Evolutionary conservation across 2,888 invertebrate genomes (phyloP).

Genomic region (Lasioglossum morio): DNA sequence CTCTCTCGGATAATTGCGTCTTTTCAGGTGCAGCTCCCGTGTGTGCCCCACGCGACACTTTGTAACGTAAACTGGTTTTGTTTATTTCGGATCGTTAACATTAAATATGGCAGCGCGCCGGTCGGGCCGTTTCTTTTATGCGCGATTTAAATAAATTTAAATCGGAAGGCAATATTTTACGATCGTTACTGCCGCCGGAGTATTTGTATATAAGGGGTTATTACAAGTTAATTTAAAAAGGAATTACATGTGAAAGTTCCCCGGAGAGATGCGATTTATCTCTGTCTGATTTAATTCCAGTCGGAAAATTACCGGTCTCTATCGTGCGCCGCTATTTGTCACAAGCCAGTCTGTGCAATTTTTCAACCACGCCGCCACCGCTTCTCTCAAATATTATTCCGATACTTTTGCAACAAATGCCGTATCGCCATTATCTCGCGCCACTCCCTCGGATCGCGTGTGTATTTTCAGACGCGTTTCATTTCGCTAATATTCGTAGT

Average conservation of each 20-base stretch:
- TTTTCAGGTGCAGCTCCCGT: slow-evolving; percentile 38
- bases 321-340: slow-evolving; percentile 1
- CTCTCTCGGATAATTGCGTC: slow-evolving; percentile 33
- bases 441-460: neutral
- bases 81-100: slow-evolving; percentile 50
- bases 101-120: slow-evolving; percentile 31
- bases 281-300: slow-evolving; percentile 22
- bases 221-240: slow-evolving; percentile 29
- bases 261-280: slow-evolving; percentile 18
- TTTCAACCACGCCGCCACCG: neutral
- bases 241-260: slow-evolving; percentile 16
- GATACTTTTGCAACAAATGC: neutral
- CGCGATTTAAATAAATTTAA: slow-evolving; percentile 54
- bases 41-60: slow-evolving; percentile 29
- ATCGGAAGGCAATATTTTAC: slow-evolving; percentile 36
- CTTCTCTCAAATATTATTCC: neutral
- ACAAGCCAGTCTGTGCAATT: neutral
- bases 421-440: neutral
- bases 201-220: slow-evolving; percentile 36
- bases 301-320: slow-evolving; percentile 22
- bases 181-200: slow-evolving; percentile 13
- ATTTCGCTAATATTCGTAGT: neutral
- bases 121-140: slow-evolving; percentile 15
- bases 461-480: neutral
- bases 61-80: slow-evolving; percentile 48